Conservation (phyloP, 2,888 invertebrate genomes). For the Junonia oenone region DNA sequence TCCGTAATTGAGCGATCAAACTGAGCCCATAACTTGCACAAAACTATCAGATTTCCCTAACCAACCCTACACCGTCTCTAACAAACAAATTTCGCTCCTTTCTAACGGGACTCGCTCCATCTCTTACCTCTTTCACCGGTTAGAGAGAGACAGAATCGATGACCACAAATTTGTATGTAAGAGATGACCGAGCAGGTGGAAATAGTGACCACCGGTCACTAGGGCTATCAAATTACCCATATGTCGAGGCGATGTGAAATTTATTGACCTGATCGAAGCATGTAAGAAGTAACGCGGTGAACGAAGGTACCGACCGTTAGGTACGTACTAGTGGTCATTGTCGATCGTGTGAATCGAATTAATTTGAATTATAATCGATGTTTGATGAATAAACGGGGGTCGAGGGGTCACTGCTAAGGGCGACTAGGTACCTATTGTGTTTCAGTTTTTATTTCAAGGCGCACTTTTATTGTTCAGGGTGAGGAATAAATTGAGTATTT, state of each 20-base stretch:
- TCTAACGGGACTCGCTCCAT: constrained; percentile 32
- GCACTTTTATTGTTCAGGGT: constrained; percentile 5
- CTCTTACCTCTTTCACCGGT: constrained; percentile 33
- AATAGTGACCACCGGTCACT: constrained; percentile 67
- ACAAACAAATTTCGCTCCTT: constrained; percentile 40
- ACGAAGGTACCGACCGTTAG: constrained; percentile 42
- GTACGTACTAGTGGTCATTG: constrained; percentile 50
- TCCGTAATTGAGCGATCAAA: constrained; percentile 72
- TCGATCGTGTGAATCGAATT: constrained; percentile 61
- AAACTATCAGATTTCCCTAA: constrained; percentile 68
- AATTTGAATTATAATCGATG: constrained; percentile 66
- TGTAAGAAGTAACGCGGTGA: constrained; percentile 60
- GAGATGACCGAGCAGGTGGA: constrained; percentile 55
- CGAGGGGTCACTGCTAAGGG: constrained; percentile 54
- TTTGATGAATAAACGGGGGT: constrained; percentile 44
- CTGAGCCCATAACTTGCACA: constrained; percentile 54
- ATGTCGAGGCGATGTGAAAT: constrained; percentile 55
- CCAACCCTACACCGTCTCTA: constrained; percentile 49
- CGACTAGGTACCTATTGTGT: constrained; percentile 33
- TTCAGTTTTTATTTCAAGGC: constrained; percentile 21
- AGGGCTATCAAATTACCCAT: constrained; percentile 59
- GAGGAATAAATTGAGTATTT: constrained; percentile 1
- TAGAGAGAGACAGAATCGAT: constrained; percentile 33
- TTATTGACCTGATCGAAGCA: constrained; percentile 48
- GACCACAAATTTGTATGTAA: constrained; percentile 35